A percentile compares a stretch with the other conserved stretches of the same genome.
Evolutionary conservation across 2,113 vertebrate species (phyloP).

Genomic region (Bubo blakistoni): DNA sequence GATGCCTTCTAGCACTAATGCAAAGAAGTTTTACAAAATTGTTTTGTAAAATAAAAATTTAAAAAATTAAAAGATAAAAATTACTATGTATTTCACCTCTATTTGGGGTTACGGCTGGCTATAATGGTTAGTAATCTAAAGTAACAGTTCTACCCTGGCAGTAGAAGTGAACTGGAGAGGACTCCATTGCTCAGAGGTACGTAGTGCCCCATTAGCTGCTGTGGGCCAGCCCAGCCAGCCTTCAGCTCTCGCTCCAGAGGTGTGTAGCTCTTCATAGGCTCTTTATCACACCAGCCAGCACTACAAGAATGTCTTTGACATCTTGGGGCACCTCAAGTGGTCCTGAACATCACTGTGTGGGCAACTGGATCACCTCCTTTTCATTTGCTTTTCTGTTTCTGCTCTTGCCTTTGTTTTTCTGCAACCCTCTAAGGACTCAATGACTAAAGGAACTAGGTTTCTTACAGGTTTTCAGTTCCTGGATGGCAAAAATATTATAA

Average conservation of each 20-base stretch:
- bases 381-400: not conserved
- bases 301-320: not conserved
- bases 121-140: not conserved
- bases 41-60: not conserved
- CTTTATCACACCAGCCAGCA: not conserved
- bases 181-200: not conserved
- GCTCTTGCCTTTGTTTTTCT: not conserved
- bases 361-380: not conserved
- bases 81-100: not conserved
- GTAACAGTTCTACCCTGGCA: not conserved
- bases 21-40: not conserved
- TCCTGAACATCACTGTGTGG: not conserved
- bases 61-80: not conserved
- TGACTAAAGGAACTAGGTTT: not conserved
- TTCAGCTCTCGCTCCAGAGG: not conserved
- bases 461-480: not conserved
- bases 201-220: accelerated
- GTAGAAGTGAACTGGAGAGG: not conserved
- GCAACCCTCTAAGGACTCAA: not conserved
- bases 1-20: not conserved
- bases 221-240: not conserved
- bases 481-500: not conserved
- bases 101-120: not conserved
- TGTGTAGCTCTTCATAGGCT: not conserved
- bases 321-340: not conserved